Conservation (phyloP, 2,797 vertebrate genomes). For the Falco naumanni region DNA sequence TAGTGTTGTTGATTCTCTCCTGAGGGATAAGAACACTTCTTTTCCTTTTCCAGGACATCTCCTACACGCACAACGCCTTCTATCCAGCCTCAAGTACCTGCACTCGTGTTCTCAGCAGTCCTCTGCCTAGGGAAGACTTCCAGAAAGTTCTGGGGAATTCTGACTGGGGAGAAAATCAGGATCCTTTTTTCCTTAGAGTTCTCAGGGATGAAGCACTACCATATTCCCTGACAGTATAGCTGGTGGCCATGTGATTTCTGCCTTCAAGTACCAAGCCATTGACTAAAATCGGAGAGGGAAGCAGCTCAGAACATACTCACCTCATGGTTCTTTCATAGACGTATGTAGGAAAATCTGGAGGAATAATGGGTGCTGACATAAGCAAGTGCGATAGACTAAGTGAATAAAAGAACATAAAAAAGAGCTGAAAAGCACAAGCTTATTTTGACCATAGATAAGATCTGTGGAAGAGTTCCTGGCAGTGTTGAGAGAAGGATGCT, state of each 20-base stretch:
- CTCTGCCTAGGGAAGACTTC: neutral
- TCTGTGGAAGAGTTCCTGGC: neutral
- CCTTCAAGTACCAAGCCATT: neutral
- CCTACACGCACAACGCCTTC: neutral
- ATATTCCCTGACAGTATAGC: neutral
- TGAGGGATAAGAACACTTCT: neutral
- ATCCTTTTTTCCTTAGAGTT: neutral
- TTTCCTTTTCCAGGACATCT: neutral
- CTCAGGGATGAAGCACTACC: neutral
- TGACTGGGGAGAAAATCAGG: neutral
- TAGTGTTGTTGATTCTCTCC: neutral
- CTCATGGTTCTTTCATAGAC: neutral
- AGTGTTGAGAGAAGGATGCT: neutral
- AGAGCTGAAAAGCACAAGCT: neutral
- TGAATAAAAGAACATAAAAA: neutral
- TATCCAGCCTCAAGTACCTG: neutral
- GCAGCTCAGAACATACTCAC: neutral
- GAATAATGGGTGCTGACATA: neutral
- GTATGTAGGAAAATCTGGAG: neutral
- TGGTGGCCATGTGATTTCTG: neutral
- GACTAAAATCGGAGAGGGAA: neutral
- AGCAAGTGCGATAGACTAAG: neutral
- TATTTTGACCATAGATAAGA: neutral
- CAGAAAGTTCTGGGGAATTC: neutral
- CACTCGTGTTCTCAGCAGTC: neutral